Base-by-base conservation (phyloP, 2,113 vertebrate species). In the Dinomys branickii region DNA sequence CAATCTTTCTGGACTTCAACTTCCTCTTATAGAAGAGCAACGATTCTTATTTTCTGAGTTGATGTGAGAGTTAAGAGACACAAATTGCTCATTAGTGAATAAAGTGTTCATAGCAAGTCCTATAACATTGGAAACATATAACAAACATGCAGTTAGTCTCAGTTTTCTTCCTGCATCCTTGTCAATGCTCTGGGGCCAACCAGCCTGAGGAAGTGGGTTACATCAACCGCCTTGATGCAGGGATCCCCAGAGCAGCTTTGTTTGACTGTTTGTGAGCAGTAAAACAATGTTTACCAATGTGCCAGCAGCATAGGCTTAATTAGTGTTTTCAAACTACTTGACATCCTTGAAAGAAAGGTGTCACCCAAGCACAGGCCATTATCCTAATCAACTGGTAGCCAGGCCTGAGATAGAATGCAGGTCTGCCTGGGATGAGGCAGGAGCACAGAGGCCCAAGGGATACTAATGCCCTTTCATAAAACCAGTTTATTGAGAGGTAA, bases 311-410 rank as follows among this genome's bases (percentile, higher is more conserved):
- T 54, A 85, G 75, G 75, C 69, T 96, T 97, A 93, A 97, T 91
- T 95, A 94, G 67, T 96, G 94, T 95, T 96, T 97, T 86, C 91
- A 94, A 93, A 97, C 93, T 71, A n/a, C 58, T 93, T 92, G 86
- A 92, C 90, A 88, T 92, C 38, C 88, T 94, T 95, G 88, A 97
- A 67, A 86, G 91, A 92, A 95, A 93, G 94, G 85, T 95, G 84
- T 52, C 81, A 89, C 93, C 88, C 47, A 38, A 85, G 73, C 85
- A 80, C 67, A 69, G 41, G 54, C 54, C 82, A 84, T 95, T 95
- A 91, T 94, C 91, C n/a, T n/a, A n/a, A 89, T 91, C 91, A 80
- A 44, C 54, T 20, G 44, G 67, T 58, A 11, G 41, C n/a, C 12
- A 67, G n/a, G 2, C 26, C 50, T 54, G 12, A 75, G 80, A 47